phyloP scores from a whole-genome alignment of 2,888 invertebrate genomes.

The Helicoverpa assulta region DNA sequence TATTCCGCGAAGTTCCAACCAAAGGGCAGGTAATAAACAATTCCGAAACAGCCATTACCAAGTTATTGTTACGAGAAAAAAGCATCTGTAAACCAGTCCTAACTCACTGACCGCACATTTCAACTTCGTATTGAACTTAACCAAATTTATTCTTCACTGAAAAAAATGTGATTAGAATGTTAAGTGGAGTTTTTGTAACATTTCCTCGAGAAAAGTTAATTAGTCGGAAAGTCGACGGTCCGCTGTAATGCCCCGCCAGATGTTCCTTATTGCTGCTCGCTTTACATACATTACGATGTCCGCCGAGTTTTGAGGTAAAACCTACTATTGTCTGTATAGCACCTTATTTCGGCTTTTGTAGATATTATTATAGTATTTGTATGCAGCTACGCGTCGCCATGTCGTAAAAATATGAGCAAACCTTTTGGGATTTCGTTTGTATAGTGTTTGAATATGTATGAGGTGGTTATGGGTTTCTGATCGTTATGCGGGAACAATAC shows the following conservation, averaged over 20 bases:
- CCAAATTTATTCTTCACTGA: constrained; percentile 59
- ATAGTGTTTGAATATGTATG: constrained; percentile 5
- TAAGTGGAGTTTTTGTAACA: constrained; percentile 65
- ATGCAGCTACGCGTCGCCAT: constrained; percentile 26
- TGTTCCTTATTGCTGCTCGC: constrained; percentile 63
- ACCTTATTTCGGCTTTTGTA: constrained; percentile 37
- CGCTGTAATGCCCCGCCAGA: constrained; percentile 62
- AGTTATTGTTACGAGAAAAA: constrained; percentile 28
- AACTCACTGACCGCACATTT: constrained; percentile 52
- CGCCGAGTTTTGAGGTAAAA: constrained; percentile 42
- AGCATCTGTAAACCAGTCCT: constrained; percentile 23
- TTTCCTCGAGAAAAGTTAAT: constrained; percentile 69
- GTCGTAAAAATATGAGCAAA: constrained; percentile 18
- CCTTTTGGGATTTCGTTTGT: constrained; percentile 23
- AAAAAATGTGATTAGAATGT: constrained; percentile 66
- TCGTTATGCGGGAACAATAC: not conserved
- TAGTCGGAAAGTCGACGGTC: constrained; percentile 66
- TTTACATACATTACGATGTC: constrained; percentile 56
- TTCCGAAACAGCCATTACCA: constrained; percentile 22
- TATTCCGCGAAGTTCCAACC: not conserved
- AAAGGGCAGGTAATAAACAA: constrained; percentile 17
- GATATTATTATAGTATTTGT: constrained; percentile 42
- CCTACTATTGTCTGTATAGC: constrained; percentile 33
- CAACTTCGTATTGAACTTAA: constrained; percentile 54
- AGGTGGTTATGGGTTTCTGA: not conserved